These are phyloP conservation scores for Helleia helle DNA, from an alignment of 2,888 invertebrate genomes.

Conservation along the genomic window DNA sequence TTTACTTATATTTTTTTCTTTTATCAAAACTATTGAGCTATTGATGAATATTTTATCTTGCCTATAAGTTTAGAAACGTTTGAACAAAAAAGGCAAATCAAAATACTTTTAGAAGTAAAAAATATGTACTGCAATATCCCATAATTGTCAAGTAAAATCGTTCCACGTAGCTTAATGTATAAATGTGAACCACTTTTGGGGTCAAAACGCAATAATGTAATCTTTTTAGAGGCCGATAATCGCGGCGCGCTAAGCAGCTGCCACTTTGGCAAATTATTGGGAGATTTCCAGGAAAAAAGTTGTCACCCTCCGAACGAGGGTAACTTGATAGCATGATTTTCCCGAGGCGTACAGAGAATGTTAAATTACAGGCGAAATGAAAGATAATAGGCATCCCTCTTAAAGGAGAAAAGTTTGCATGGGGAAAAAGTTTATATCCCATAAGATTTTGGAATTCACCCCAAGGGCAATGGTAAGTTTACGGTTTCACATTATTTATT, in stretches of 20 bases:
- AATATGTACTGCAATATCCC: too few species aligned
- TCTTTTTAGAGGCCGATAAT: constrained; percentile 63
- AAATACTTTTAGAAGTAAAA: too few species aligned
- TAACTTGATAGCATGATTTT: constrained; percentile 70
- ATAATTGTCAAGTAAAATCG: too few species aligned
- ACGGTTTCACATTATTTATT: constrained; percentile 60
- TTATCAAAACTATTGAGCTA: too few species aligned
- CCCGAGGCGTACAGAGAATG: constrained; percentile 58
- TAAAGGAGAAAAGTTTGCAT: constrained; percentile 49
- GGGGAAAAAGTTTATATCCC: constrained; percentile 57
- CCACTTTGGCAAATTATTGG: constrained; percentile 72
- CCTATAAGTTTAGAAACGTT: too few species aligned
- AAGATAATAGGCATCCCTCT: constrained; percentile 67
- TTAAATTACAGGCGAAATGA: constrained; percentile 71
- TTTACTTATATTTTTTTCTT: too few species aligned
- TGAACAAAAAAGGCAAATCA: too few species aligned
- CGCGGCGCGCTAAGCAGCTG: constrained; percentile 67
- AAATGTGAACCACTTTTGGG: constrained; percentile 24
- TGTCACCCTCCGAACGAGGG: constrained; percentile 56
- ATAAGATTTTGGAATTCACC: constrained; percentile 59
- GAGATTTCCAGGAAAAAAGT: constrained; percentile 63
- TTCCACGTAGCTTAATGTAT: too few species aligned
- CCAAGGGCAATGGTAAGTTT: constrained; percentile 35
- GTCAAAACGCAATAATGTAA: constrained; percentile 31
- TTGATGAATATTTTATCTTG: too few species aligned